Percentiles rank a stretch among this genome's conserved stretches.
Evolutionary conservation across 2,888 invertebrate genomes (phyloP).

Genomic region (Lasioglossum morio): DNA sequence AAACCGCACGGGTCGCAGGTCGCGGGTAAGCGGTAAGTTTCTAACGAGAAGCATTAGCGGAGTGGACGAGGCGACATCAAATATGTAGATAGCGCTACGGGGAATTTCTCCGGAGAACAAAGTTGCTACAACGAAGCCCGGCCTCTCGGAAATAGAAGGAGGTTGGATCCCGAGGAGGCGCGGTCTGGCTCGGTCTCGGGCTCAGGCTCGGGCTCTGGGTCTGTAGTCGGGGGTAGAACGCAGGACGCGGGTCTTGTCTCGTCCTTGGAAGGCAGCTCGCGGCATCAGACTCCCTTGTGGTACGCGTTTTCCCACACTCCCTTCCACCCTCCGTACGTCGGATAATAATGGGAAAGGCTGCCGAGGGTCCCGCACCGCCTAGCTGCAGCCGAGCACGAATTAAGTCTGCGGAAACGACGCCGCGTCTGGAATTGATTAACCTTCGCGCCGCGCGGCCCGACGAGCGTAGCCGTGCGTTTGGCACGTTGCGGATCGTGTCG

Average conservation of each 20-base stretch:
- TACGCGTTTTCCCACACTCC: slow-evolving; percentile 40
- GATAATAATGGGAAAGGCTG: slow-evolving; percentile 73
- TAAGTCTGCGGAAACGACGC: slow-evolving; percentile 70
- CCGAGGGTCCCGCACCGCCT: slow-evolving; percentile 50
- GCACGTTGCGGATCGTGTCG: slow-evolving; percentile 30
- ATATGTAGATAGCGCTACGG: slow-evolving; percentile 81
- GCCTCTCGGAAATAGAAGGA: slow-evolving; percentile 60
- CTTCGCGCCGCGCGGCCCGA: slow-evolving; percentile 37
- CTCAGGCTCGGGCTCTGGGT: not conserved
- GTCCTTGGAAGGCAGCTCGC: slow-evolving; percentile 67
- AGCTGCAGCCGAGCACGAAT: slow-evolving; percentile 58
- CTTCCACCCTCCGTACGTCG: slow-evolving; percentile 57
- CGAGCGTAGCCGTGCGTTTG: slow-evolving; percentile 31
- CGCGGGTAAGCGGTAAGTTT: slow-evolving; percentile 76
- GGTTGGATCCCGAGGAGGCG: slow-evolving; percentile 30
- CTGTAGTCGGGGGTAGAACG: slow-evolving; percentile 20
- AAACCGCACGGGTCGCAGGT: slow-evolving; percentile 53
- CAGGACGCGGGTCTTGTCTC: slow-evolving; percentile 58
- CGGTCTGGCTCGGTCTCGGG: not conserved
- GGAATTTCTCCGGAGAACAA: slow-evolving; percentile 80
- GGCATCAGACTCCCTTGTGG: slow-evolving; percentile 72
- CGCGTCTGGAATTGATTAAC: slow-evolving; percentile 67
- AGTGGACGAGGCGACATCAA: slow-evolving; percentile 81
- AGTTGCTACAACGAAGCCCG: slow-evolving; percentile 73
- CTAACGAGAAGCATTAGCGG: slow-evolving; percentile 78